Conservation (phyloP, 2,113 vertebrate genomes). For the Haplotaxodon microlepis region DNA sequence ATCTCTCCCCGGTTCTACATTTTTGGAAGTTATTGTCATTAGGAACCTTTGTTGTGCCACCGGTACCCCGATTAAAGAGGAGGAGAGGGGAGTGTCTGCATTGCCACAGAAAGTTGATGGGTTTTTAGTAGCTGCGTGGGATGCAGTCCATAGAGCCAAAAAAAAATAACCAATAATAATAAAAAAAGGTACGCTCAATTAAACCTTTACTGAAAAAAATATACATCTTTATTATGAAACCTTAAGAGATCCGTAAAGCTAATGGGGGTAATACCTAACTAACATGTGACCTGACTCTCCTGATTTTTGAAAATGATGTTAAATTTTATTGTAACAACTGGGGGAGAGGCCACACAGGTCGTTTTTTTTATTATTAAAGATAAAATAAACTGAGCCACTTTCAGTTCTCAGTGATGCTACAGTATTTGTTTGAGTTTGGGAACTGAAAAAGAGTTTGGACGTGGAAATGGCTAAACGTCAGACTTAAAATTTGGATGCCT, state of each 20-base stretch:
- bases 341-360: not conserved
- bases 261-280: not conserved
- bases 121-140: not conserved
- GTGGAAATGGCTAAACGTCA: fast-evolving
- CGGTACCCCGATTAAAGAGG: fast-evolving
- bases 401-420: not conserved
- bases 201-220: not conserved
- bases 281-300: not conserved
- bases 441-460: not conserved
- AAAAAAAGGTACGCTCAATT: not conserved
- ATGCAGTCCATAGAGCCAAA: not conserved
- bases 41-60: not conserved
- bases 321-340: not conserved
- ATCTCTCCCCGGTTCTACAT: not conserved
- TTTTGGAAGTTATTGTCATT: not conserved
- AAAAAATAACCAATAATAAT: not conserved
- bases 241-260: not conserved
- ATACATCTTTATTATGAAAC: not conserved
- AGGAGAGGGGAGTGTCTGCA: not conserved
- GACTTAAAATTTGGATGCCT: not conserved
- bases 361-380: not conserved
- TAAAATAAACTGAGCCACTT: not conserved
- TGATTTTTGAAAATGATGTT: not conserved
- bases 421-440: not conserved
- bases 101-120: not conserved